Conservation (phyloP, 2,113 vertebrate species). For the Cepphus grylle region DNA sequence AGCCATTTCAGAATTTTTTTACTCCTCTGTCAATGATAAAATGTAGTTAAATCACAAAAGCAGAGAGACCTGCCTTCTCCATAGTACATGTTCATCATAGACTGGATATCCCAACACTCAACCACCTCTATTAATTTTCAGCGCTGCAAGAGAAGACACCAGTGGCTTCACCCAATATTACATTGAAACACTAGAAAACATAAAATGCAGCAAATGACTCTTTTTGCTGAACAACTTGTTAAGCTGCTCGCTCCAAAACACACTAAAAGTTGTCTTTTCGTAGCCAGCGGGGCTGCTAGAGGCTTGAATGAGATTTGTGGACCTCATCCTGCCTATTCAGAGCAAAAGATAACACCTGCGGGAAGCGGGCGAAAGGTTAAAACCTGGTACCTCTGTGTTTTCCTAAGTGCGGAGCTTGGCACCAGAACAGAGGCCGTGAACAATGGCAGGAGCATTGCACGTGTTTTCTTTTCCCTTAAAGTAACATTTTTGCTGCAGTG, state of each 20-base stretch:
- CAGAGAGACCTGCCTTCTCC: not conserved
- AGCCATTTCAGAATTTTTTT: not conserved
- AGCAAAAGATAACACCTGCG: slow-evolving; percentile 58
- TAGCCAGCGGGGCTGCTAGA: not conserved
- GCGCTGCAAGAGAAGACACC: not conserved
- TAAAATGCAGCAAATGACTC: not conserved
- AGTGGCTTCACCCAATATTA: not conserved
- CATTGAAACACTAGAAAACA: not conserved
- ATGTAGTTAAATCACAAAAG: not conserved
- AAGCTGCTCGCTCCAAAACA: not conserved
- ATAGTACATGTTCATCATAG: not conserved
- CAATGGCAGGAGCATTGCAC: slow-evolving; percentile 51
- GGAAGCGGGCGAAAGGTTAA: slow-evolving; percentile 55
- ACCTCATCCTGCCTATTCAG: slow-evolving; percentile 41
- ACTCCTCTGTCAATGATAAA: not conserved
- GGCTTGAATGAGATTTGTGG: not conserved
- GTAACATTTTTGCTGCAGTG: slow-evolving; percentile 70
- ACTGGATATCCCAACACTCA: not conserved
- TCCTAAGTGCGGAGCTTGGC: slow-evolving; percentile 46
- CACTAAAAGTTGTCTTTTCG: not conserved
- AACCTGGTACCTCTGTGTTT: slow-evolving; percentile 55
- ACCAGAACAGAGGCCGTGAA: slow-evolving; percentile 55
- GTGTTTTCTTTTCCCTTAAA: slow-evolving; percentile 68
- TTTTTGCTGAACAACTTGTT: not conserved
- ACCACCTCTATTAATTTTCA: not conserved